These are phyloP conservation scores for Crocodylus rhombifer DNA, from an alignment of 2,797 vertebrate species.

Conservation along the genomic window DNA sequence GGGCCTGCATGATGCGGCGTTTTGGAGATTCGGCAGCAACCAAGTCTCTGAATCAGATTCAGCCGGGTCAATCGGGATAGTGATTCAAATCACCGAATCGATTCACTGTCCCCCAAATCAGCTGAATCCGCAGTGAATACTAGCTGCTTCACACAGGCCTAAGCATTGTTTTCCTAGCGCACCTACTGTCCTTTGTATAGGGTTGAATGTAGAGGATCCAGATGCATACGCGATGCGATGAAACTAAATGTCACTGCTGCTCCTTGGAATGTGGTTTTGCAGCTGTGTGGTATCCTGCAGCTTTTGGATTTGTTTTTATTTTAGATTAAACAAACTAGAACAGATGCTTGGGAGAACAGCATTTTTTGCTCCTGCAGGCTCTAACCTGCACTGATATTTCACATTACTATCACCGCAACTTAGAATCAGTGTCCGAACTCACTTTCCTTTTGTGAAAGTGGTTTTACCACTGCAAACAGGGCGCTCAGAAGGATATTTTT, in stretches of 20 bases:
- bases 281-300: neutral
- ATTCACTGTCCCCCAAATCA: too few relatives aligned
- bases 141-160: too few relatives aligned
- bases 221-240: neutral
- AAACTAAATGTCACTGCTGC: neutral
- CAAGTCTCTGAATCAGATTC: too few relatives aligned
- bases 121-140: too few relatives aligned
- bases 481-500: neutral
- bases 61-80: too few relatives aligned
- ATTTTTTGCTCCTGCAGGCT: neutral
- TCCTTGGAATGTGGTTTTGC: neutral
- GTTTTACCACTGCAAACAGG: neutral
- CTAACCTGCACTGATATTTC: neutral
- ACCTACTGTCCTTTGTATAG: neutral
- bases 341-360: constrained; percentile 23
- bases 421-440: neutral
- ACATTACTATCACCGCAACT: neutral
- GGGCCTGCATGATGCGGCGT: too few relatives aligned
- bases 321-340: neutral
- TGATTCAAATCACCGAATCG: too few relatives aligned
- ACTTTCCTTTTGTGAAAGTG: neutral
- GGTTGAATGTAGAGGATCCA: neutral
- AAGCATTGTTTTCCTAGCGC: neutral
- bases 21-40: too few relatives aligned
- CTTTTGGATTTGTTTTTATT: neutral